Evolutionary conservation across 2,113 vertebrate genomes (phyloP).

Genomic region (Hucho hucho): DNA sequence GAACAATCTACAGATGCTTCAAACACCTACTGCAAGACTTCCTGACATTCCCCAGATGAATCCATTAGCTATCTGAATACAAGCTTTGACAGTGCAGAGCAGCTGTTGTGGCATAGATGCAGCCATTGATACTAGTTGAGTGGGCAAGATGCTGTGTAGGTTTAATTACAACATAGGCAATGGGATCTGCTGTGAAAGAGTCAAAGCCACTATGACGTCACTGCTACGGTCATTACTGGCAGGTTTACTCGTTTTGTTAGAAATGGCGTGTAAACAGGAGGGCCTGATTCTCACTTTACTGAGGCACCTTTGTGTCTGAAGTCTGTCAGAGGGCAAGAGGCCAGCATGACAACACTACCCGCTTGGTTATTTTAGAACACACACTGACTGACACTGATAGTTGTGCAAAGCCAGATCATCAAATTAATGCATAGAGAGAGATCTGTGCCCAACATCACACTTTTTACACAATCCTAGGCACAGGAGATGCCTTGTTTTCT

Average conservation of each 20-base stretch:
- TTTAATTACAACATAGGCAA: slow-evolving; percentile 1
- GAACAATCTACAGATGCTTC: neutral
- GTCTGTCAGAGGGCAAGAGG: neutral
- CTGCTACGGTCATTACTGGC: slow-evolving; percentile 9
- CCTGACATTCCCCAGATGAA: neutral
- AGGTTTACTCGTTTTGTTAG: neutral
- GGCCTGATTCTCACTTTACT: slow-evolving; percentile 1
- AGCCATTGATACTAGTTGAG: neutral
- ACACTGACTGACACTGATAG: neutral
- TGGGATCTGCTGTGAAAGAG: slow-evolving; percentile 17
- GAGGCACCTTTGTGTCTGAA: slow-evolving; percentile 11
- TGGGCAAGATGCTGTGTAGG: neutral
- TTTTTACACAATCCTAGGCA: no score
- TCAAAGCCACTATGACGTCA: slow-evolving; percentile 6
- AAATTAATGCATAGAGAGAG: neutral
- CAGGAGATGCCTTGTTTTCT: no score
- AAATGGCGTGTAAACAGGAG: neutral
- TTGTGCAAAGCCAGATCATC: neutral
- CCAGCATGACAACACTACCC: no score
- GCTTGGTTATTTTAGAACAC: neutral
- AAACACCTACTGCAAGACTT: neutral
- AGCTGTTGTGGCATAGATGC: neutral
- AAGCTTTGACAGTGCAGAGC: neutral
- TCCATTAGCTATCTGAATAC: neutral
- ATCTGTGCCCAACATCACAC: no score